A percentile compares a stretch with the other conserved stretches of the same genome.
phyloP scores from a whole-genome alignment of 2,797 vertebrate species.

The Notolabrus celidotus region DNA sequence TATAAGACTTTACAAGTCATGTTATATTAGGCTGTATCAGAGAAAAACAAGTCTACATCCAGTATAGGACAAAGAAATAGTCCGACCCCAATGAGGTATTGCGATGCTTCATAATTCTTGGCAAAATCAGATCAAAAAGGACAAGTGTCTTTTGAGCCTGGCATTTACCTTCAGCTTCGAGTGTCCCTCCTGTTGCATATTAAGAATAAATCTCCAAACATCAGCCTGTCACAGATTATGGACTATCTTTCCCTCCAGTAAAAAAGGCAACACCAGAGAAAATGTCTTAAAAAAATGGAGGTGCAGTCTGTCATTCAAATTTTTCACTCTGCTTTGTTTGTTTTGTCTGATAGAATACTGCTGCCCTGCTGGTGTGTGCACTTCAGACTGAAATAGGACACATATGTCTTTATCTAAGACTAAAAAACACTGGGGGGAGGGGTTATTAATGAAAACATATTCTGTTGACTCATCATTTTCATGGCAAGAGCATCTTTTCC shows the following conservation, averaged over 20 bases:
- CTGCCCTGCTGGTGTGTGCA: slow-evolving; percentile 11
- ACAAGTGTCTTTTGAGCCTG: slow-evolving; percentile 2
- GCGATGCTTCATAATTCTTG: background rate
- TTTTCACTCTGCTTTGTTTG: slow-evolving; percentile 19
- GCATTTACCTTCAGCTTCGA: slow-evolving; percentile 6
- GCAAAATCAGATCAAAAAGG: background rate
- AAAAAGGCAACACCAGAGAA: slow-evolving; percentile 2
- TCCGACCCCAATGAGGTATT: background rate
- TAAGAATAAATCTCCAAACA: slow-evolving; percentile 21
- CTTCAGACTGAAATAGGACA: slow-evolving; percentile 19
- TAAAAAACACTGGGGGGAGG: background rate
- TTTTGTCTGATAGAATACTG: slow-evolving; percentile 21
- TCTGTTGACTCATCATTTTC: no score
- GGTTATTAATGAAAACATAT: no score
- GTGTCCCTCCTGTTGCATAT: background rate
- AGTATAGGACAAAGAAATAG: background rate
- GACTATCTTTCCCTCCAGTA: slow-evolving; percentile 28
- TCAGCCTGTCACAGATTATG: slow-evolving; percentile 22
- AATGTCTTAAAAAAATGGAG: slow-evolving; percentile 10
- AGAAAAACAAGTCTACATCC: background rate
- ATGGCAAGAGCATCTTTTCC: no score
- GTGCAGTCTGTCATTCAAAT: background rate
- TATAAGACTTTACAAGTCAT: slow-evolving; percentile 23
- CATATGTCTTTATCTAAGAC: slow-evolving; percentile 20
- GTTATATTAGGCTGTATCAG: background rate